A percentile compares a stretch with the other conserved stretches of the same genome.
phyloP scores from a whole-genome alignment of 1,140 invertebrate genomes.

The Drosophila pseudoananassae region DNA sequence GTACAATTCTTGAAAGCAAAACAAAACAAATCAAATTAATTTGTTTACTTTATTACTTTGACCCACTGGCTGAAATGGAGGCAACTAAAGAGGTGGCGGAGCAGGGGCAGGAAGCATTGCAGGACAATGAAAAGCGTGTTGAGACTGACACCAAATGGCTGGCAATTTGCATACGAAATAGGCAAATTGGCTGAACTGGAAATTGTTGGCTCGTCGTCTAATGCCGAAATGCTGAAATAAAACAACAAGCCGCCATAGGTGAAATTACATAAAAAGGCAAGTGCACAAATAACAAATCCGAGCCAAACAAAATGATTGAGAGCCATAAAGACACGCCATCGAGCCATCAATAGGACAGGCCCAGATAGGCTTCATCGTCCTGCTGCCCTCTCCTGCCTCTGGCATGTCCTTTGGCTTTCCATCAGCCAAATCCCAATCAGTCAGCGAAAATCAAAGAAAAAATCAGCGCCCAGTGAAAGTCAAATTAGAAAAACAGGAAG shows the following conservation, averaged over 20 bases:
- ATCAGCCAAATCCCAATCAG: constrained; percentile 51
- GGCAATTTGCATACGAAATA: constrained; percentile 71
- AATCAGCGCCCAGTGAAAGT: constrained; percentile 50
- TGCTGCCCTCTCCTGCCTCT: background rate
- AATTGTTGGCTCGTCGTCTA: constrained; percentile 27
- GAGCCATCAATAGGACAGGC: constrained; percentile 38
- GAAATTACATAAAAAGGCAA: constrained; percentile 40
- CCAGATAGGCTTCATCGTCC: constrained; percentile 3
- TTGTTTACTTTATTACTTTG: constrained; percentile 63
- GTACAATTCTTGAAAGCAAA: background rate
- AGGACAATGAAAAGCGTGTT: constrained; percentile 25
- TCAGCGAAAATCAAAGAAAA: constrained; percentile 44
- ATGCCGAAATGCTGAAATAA: constrained; percentile 2
- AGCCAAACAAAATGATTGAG: constrained; percentile 37
- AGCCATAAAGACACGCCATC: constrained; percentile 52
- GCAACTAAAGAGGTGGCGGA: background rate
- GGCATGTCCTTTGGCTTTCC: background rate
- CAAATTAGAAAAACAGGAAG: constrained; percentile 53
- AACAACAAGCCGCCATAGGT: constrained; percentile 12
- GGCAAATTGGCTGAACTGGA: constrained; percentile 51
- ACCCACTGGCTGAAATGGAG: constrained; percentile 37
- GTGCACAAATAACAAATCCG: constrained; percentile 36
- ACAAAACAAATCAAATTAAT: constrained; percentile 47
- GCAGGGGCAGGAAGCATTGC: background rate
- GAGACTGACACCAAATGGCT: constrained; percentile 53